Evolutionary conservation across 2,888 invertebrate species (phyloP).

Genomic region (Syritta pipiens): DNA sequence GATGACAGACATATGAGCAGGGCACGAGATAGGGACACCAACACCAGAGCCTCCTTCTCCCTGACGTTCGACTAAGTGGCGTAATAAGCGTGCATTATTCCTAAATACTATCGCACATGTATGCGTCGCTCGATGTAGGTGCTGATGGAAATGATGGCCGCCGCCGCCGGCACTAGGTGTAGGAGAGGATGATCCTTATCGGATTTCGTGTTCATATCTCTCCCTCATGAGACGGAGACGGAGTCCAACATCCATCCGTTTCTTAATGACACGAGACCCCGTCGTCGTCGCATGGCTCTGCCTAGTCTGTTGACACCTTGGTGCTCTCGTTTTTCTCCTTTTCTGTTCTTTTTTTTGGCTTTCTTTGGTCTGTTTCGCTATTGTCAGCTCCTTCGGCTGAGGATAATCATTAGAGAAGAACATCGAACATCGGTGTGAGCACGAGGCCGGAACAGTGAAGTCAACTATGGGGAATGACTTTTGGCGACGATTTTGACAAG

Average conservation of each 20-base stretch:
- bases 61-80: constrained; percentile 35
- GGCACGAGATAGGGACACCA: constrained; percentile 45
- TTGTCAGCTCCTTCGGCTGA: constrained; percentile 28
- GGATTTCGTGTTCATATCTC: constrained; percentile 53
- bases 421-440: constrained; percentile 16
- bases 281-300: constrained; percentile 5
- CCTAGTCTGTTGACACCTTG: constrained; percentile 28
- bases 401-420: constrained; percentile 28
- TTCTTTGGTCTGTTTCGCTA: constrained; percentile 6
- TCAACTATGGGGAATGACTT: neutral
- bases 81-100: constrained; percentile 58
- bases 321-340: constrained; percentile 3
- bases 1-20: constrained; percentile 59
- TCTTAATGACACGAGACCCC: constrained; percentile 45
- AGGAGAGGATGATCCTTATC: constrained; percentile 61
- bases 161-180: constrained; percentile 34
- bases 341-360: constrained; percentile 22
- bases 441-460: constrained; percentile 6
- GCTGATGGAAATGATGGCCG: constrained; percentile 49
- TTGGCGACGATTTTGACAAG: constrained; percentile 27
- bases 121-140: constrained; percentile 31
- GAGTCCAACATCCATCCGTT: constrained; percentile 43
- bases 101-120: constrained; percentile 10
- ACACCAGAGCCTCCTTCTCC: constrained; percentile 18
- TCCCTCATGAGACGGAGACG: constrained; percentile 22